Base-by-base conservation (phyloP, 2,113 vertebrate genomes). In the Raja brachyura region DNA sequence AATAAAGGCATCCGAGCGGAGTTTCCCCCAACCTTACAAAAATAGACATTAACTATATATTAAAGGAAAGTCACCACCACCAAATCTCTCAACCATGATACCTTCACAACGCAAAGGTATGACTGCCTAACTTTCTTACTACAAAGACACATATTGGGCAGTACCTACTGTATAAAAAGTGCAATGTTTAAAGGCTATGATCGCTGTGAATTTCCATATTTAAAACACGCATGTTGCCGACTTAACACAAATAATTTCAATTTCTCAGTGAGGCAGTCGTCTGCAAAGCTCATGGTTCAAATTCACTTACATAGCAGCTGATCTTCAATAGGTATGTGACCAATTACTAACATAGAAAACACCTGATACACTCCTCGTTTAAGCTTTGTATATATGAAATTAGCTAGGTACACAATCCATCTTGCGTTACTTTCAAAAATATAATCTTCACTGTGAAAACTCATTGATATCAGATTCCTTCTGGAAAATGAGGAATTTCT, bases 381-480 rank as follows among this genome's bases (percentile, higher is more conserved):
- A 88, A 61, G 48, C 79, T 83, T 85, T 85, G 83, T 88, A 63
- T 63, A 61, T 90, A 90, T 39, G 86, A 90, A 90, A 90, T 90
- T 90, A 90, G 68, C 86, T 68, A 90, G 86, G 86, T 90, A 90
- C 86, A 90, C 66, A 70, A 90, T 90, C 86, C 86, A 90, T 18
- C 86, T 90, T 68, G 86, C 86, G 48, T 92, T 92, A 73, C 90
- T 73, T 92, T 92, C 90, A 92, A 92, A 92, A 92, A 92, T 92
- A 92, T 92, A 92, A 92, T 74, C 90, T 92, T 92, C 90, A 74
- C 70, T 92, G 66, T 92, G 68, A 92, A 92, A 92, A 92, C 68
- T 92, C 54, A 90, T 90, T 39, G 20, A 33, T 68, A 68, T 70
- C 39, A 73, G 90, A 74, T 48, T 73, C 63, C 90, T 92, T 74